Conservation (phyloP, 2,797 vertebrate species). For the Gymnodraco acuticeps region DNA sequence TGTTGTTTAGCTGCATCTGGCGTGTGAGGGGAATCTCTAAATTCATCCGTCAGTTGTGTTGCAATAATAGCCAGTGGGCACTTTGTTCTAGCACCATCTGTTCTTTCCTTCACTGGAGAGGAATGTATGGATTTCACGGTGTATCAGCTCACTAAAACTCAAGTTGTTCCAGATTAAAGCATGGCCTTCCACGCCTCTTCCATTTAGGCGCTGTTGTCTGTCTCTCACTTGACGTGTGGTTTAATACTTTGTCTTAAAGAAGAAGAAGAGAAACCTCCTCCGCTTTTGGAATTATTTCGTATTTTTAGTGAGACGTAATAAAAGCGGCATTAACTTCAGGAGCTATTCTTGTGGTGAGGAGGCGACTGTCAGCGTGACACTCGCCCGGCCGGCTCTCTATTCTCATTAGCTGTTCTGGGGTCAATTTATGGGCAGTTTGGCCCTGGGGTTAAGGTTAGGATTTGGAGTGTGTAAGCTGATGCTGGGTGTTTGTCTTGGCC, state of each 20-base stretch:
- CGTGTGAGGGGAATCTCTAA: slow-evolving; percentile 10
- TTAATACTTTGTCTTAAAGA: not conserved
- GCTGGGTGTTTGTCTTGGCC: slow-evolving; percentile 67
- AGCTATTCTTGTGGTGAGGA: slow-evolving; percentile 35
- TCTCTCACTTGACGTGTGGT: not conserved
- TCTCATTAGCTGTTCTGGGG: slow-evolving; percentile 55
- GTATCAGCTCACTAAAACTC: slow-evolving; percentile 12
- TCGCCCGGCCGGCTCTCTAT: slow-evolving; percentile 16
- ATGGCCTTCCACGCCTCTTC: not conserved
- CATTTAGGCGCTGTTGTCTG: not conserved
- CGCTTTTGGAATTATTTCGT: not conserved
- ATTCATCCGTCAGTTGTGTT: slow-evolving; percentile 5
- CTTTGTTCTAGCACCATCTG: slow-evolving; percentile 40
- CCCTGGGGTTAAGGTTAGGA: slow-evolving; percentile 68
- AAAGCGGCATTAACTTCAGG: not conserved
- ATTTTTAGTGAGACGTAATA: not conserved
- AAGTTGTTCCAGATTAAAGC: slow-evolving; percentile 44
- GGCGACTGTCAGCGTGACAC: slow-evolving; percentile 32
- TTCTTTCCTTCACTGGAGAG: slow-evolving; percentile 27
- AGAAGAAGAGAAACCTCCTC: no score
- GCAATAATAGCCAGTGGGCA: not conserved
- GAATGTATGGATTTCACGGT: slow-evolving; percentile 47
- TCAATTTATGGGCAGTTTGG: slow-evolving; percentile 44
- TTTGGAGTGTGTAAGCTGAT: slow-evolving; percentile 68
- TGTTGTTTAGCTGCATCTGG: slow-evolving; percentile 15